Evolutionary conservation across 2,888 invertebrate genomes (phyloP), one percentile per base, ranked within the genome.

Genomic region (Drosophila paracracens): DNA sequence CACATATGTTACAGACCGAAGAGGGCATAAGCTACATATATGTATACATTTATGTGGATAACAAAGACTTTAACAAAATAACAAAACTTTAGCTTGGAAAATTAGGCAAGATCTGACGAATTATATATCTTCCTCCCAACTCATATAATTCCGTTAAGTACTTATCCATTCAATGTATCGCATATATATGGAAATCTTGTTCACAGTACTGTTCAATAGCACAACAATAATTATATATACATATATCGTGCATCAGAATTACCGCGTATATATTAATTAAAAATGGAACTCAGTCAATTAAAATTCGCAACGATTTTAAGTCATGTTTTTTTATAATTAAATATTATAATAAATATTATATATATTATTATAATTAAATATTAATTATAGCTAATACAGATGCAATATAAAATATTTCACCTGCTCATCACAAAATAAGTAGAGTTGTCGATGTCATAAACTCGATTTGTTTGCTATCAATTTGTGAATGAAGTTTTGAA

Each of bases 201-300:
- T 38, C 4, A 18, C 18, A 38, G 2, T 1, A 38, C 2, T 2
- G 18, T 38, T 38, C 3, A 8, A 7, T 18, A 38, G 18, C 3
- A 36, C 1, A 38, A 10, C 13, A 13, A 21, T 13, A 21, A 43
- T 43, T 43, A 27, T 27, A 27, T 29, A 29, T 6, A 29, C 1
- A 29, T 21, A 1, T 1, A 11, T 3, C 11, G 2, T 6, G 2
- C 1, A 6, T 1, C 1, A 5, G 6, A 21, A 11, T 6, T 21
- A 11, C 6, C 11, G 11, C 1, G n/a, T 21, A 2, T 21, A 43
- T 21, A n/a, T 21, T 6, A n/a, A 11, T 11, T 43, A 1, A 21
- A 11, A 21, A 21, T 43, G n/a, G 2, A n/a, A 21, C 5, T 11
- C 43, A 13, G 43, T 6, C 6, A 6, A 13, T 43, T 2, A 21